phyloP scores from a whole-genome alignment of 1,140 invertebrate species.

The Drosophila azteca region DNA sequence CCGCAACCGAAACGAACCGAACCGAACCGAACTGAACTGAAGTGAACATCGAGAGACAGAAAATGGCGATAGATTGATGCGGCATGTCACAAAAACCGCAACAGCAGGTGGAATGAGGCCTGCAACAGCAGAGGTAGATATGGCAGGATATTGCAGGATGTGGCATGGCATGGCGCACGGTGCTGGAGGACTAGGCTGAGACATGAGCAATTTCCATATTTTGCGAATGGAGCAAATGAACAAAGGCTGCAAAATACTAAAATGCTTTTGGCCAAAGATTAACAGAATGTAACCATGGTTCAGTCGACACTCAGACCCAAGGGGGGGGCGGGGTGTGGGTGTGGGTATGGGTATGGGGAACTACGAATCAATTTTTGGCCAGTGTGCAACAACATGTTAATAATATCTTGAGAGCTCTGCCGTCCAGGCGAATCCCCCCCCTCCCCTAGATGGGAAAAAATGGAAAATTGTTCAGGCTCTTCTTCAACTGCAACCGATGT shows the following conservation, averaged over 20 bases:
- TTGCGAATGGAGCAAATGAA: too few species aligned
- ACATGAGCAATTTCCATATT: constrained; percentile 73
- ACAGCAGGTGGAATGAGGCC: constrained; percentile 20
- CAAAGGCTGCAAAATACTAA: constrained; percentile 37
- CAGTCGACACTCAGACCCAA: constrained; percentile 9
- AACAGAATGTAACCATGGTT: constrained; percentile 44
- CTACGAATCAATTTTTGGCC: constrained; percentile 28
- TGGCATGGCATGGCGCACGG: not conserved
- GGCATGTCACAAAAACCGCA: constrained; percentile 75
- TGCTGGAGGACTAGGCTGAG: constrained; percentile 19
- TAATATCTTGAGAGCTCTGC: constrained; percentile 49
- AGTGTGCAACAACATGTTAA: constrained; percentile 47
- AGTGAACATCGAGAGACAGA: constrained; percentile 25
- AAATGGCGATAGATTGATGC: constrained; percentile 80
- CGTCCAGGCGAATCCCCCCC: constrained; percentile 13
- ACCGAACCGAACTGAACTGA: not conserved
- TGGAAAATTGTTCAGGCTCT: constrained; percentile 15
- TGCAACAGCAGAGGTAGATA: constrained; percentile 1
- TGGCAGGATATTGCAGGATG: not conserved
- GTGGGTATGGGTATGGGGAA: too few species aligned
- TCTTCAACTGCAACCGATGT: constrained; percentile 27
- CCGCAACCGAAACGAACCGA: constrained; percentile 9
- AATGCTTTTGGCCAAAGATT: constrained; percentile 49
- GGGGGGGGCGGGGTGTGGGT: too few species aligned
- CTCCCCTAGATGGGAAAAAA: too few species aligned